phyloP scores from a whole-genome alignment of 2,888 invertebrate genomes.

The Agonopterix subpropinquella region DNA sequence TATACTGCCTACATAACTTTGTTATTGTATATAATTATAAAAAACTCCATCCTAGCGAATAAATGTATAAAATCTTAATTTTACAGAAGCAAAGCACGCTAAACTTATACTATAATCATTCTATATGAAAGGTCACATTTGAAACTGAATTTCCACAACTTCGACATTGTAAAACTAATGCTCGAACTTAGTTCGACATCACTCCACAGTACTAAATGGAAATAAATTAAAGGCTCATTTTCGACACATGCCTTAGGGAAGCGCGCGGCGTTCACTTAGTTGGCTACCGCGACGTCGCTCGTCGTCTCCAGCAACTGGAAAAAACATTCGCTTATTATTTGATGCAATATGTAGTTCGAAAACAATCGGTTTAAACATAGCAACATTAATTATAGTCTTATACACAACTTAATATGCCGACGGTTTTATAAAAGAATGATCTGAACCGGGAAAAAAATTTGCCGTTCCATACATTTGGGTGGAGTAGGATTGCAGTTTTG shows the following conservation, averaged over 20 bases:
- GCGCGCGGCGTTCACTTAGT: conserved; percentile 33
- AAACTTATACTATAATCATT: conserved; percentile 70
- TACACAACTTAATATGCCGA: too few species aligned
- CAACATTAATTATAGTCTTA: too few species aligned
- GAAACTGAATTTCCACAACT: conserved; percentile 57
- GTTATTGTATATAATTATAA: conserved; percentile 66
- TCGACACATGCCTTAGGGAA: conserved; percentile 38
- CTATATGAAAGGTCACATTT: conserved; percentile 60
- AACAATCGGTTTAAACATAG: too few species aligned
- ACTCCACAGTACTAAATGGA: conserved; percentile 52
- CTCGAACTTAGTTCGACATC: conserved; percentile 68
- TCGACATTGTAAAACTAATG: conserved; percentile 45
- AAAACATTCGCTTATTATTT: not conserved
- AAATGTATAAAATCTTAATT: conserved; percentile 72
- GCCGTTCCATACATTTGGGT: too few species aligned
- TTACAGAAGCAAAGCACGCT: conserved; percentile 74
- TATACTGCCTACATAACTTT: conserved; percentile 75
- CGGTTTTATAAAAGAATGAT: conserved; percentile 1
- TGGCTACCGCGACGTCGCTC: conserved; percentile 47
- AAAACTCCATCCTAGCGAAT: conserved; percentile 68
- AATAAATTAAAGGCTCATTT: conserved; percentile 69
- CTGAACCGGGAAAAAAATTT: too few species aligned
- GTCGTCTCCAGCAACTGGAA: conserved; percentile 41
- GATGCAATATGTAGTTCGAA: too few species aligned
- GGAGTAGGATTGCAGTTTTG: too few species aligned